Evolutionary conservation across 2,113 vertebrate species (phyloP), one percentile per base, ranked within the genome.

Genomic region (Rissa tridactyla): DNA sequence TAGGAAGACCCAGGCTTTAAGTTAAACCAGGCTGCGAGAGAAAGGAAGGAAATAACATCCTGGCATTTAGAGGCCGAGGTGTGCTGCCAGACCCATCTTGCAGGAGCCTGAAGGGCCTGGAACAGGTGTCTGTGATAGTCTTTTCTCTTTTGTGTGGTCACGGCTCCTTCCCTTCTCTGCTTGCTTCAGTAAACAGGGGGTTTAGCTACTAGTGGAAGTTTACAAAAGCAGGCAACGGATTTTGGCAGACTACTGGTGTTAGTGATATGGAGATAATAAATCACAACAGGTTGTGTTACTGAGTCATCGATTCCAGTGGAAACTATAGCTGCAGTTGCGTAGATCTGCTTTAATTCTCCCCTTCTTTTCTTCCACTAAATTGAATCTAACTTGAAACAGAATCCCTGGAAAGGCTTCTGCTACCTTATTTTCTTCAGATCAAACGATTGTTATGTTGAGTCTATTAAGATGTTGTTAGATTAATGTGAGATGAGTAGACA

Each of bases 231-330:
- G 75, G 54, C 81, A 52, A 71, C 12, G 32, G 62, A 51, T 88
- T 95, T 94, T 95, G 92, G 91, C 94, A 92, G 51, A 9, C 78
- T 46, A 1, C 13, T 85, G n/a, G 62, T 46, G 78, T 84, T 91
- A 76, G 73, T 91, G 89, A 95, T 0, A 6, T 66, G 62, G 62
- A 92, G 82, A 82, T 80, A 65, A 82, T 91, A 95, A 92, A 91
- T 95, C 78, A 82, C 84, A 92, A 92, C 81, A 96, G 91, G 78
- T 94, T 95, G 65, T 86, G 83, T 92, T 90, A 90, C 68, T 94
- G 88, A 95, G 81, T 96, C 94, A 91, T 68, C 1, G 5, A 73
- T 95, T 97, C 92, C 94, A 95, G 58, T 95, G 95, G 92, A 95
- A 97, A 91, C 62, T 92, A 13, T 70, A 94, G 90, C 85, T 83